A percentile compares a stretch with the other conserved stretches of the same genome.
phyloP scores from a whole-genome alignment of 2,113 vertebrate species.

The Caranx melampygus region DNA sequence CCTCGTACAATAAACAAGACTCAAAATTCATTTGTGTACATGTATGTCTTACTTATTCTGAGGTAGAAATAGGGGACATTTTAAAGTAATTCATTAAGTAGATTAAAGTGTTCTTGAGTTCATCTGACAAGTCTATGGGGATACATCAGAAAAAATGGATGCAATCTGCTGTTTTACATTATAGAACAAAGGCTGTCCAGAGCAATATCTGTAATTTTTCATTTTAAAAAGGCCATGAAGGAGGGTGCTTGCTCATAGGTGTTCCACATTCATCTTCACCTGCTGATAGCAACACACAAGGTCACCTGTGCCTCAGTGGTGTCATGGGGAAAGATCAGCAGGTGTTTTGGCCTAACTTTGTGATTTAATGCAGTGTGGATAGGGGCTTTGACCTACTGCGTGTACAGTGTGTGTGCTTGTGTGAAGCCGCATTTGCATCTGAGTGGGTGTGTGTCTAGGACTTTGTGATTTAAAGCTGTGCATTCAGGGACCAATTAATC shows the following conservation, averaged over 20 bases:
- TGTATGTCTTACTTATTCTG: background rate
- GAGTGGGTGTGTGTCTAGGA: conserved; percentile 27
- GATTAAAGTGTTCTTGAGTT: background rate
- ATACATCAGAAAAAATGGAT: background rate
- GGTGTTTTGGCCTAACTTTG: conserved; percentile 43
- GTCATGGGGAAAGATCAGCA: conserved; percentile 41
- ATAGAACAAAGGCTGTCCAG: background rate
- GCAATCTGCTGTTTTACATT: background rate
- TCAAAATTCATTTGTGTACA: background rate
- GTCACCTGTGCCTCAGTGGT: conserved; percentile 30
- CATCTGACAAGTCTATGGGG: background rate
- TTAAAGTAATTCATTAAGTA: background rate
- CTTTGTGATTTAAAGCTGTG: conserved; percentile 61
- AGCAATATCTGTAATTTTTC: background rate
- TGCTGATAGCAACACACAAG: conserved; percentile 8
- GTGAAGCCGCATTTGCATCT: conserved; percentile 27
- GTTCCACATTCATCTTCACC: conserved; percentile 38
- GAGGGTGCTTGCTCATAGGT: background rate
- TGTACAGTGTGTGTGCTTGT: conserved; percentile 12
- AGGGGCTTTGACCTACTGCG: conserved; percentile 26
- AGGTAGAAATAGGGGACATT: background rate
- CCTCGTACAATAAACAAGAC: background rate
- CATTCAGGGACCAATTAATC: conserved; percentile 68
- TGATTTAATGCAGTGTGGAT: conserved; percentile 54
- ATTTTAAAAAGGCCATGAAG: background rate